Evolutionary conservation across 2,113 vertebrate species (phyloP).

Genomic region (Stictonetta naevosa): DNA sequence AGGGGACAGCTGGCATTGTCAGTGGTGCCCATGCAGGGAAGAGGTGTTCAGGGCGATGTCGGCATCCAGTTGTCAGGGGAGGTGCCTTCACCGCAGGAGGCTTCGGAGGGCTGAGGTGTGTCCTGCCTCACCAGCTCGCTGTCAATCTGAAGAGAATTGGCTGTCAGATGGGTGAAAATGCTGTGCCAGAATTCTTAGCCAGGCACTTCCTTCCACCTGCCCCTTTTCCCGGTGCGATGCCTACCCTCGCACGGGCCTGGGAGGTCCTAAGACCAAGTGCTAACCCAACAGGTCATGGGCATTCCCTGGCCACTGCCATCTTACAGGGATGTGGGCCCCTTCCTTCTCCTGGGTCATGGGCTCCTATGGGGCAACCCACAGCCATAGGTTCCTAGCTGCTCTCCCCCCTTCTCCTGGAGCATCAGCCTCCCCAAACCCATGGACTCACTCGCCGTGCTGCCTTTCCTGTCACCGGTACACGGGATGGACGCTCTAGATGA

Average conservation of each 20-base stretch:
- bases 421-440: no score
- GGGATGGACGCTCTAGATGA: no score
- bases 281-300: neutral
- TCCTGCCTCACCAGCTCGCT: neutral
- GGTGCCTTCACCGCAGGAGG: neutral
- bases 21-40: neutral
- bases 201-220: neutral
- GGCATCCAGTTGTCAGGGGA: neutral
- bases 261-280: neutral
- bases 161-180: neutral
- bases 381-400: no score
- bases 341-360: no score
- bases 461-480: no score
- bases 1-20: no score
- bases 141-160: neutral
- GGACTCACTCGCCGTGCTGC: no score
- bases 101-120: no score
- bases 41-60: neutral
- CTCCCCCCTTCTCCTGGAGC: no score
- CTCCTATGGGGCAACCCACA: no score
- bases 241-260: neutral
- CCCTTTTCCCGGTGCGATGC: neutral
- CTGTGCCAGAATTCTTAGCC: neutral
- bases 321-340: no score
- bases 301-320: no score